phyloP scores from a whole-genome alignment of 2,797 vertebrate genomes.

The Galago senegalensis region DNA sequence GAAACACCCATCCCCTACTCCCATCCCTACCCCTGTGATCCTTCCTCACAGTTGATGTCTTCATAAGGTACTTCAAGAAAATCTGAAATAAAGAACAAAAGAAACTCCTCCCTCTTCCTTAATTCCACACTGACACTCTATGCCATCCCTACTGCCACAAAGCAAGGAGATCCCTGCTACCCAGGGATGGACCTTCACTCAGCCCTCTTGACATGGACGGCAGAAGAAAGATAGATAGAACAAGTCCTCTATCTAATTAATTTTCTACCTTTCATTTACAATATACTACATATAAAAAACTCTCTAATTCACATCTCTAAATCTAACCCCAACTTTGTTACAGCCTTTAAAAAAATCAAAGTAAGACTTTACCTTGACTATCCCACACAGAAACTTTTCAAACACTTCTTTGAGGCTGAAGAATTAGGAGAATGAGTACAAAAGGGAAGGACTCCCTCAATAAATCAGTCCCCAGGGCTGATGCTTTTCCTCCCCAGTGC shows the following conservation, averaged over 20 bases:
- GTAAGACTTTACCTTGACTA: background rate
- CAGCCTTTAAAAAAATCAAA: background rate
- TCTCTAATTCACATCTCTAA: slow-evolving; percentile 15
- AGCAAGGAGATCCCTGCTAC: background rate
- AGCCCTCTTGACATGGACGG: background rate
- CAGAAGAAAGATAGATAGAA: background rate
- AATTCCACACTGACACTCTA: background rate
- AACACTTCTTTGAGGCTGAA: slow-evolving; percentile 63
- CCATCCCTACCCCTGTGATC: background rate
- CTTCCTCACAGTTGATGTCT: background rate
- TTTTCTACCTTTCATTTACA: background rate
- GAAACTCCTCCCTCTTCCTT: background rate
- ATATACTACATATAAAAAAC: background rate
- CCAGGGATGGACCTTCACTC: background rate
- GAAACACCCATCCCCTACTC: background rate
- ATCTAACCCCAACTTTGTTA: background rate
- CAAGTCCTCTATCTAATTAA: background rate
- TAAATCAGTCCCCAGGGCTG: background rate
- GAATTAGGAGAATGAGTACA: background rate
- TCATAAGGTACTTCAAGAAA: slow-evolving; percentile 31
- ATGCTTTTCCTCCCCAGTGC: background rate
- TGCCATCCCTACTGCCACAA: background rate
- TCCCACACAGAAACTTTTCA: slow-evolving; percentile 23
- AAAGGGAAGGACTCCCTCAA: background rate
- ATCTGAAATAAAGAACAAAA: slow-evolving; percentile 27